Conservation (phyloP, 2,797 vertebrate species). For the Petrocephalus schoutedeni region DNA sequence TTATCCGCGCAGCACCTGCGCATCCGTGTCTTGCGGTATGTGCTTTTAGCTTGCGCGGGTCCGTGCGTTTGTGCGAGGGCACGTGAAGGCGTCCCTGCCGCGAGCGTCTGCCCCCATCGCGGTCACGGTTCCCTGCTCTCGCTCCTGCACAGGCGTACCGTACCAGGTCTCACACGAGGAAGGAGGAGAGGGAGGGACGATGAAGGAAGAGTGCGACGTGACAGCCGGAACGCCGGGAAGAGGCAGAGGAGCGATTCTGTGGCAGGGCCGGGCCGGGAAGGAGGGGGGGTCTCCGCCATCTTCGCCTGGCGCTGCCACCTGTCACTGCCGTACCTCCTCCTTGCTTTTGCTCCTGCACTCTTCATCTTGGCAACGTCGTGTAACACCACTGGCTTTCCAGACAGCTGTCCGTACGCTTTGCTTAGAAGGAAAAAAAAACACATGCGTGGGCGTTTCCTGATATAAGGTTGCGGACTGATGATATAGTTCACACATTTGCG, state of each 20-base stretch:
- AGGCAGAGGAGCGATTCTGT: neutral
- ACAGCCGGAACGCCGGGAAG: neutral
- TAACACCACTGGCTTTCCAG: neutral
- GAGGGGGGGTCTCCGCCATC: neutral
- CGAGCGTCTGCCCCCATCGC: neutral
- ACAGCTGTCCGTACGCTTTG: neutral
- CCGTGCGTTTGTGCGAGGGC: conserved; percentile 9
- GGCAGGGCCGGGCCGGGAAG: neutral
- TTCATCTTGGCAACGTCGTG: neutral
- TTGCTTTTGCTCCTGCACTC: neutral
- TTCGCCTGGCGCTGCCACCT: neutral
- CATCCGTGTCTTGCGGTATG: conserved; percentile 32
- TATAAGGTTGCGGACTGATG: neutral
- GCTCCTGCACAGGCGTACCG: conserved; percentile 60
- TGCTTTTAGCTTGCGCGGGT: neutral
- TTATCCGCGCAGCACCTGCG: conserved; percentile 20
- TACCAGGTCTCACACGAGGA: conserved; percentile 64
- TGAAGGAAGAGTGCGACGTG: conserved; percentile 41
- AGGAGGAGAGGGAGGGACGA: conserved; percentile 55
- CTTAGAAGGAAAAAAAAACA: neutral
- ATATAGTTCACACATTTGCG: neutral
- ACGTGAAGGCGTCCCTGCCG: conserved; percentile 3
- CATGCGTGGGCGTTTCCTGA: neutral
- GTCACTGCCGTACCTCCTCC: neutral
- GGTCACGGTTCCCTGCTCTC: conserved; percentile 14